phyloP scores from a whole-genome alignment of 2,113 vertebrate species.

The Hucho hucho region DNA sequence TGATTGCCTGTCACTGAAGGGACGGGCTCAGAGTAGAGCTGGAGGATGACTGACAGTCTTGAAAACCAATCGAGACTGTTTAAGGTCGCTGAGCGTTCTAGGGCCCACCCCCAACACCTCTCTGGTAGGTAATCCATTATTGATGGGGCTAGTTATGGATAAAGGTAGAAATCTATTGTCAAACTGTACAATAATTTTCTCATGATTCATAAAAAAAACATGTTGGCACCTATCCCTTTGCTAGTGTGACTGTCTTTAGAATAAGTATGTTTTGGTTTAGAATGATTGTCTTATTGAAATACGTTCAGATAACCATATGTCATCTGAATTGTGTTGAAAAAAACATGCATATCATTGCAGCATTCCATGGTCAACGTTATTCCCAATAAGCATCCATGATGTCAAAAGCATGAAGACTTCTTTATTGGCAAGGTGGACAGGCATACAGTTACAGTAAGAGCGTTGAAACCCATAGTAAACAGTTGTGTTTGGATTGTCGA shows the following conservation, averaged over 20 bases:
- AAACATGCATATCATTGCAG: background rate
- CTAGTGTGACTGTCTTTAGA: too few relatives aligned
- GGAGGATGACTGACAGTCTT: slow-evolving; percentile 52
- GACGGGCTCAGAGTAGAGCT: slow-evolving; percentile 9
- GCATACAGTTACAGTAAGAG: slow-evolving; percentile 61
- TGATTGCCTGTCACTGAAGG: slow-evolving; percentile 67
- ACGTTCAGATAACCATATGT: too few relatives aligned
- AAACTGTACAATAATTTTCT: too few relatives aligned
- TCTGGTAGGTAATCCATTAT: too few relatives aligned
- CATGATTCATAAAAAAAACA: too few relatives aligned
- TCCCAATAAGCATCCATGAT: background rate
- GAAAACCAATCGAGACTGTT: slow-evolving; percentile 43
- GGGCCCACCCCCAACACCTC: too few relatives aligned
- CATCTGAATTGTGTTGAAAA: background rate
- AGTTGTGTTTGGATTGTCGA: slow-evolving; percentile 71
- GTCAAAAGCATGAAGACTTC: slow-evolving; percentile 39
- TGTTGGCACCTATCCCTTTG: too few relatives aligned
- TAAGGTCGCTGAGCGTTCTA: too few relatives aligned
- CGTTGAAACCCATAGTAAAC: slow-evolving; percentile 63
- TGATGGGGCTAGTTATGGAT: too few relatives aligned
- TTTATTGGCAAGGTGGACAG: slow-evolving; percentile 68
- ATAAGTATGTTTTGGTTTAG: too few relatives aligned
- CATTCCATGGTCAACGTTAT: background rate
- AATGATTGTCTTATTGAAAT: too few relatives aligned
- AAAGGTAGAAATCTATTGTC: too few relatives aligned